Base-by-base conservation (phyloP, 2,797 vertebrate genomes). In the Ispidina picta region DNA sequence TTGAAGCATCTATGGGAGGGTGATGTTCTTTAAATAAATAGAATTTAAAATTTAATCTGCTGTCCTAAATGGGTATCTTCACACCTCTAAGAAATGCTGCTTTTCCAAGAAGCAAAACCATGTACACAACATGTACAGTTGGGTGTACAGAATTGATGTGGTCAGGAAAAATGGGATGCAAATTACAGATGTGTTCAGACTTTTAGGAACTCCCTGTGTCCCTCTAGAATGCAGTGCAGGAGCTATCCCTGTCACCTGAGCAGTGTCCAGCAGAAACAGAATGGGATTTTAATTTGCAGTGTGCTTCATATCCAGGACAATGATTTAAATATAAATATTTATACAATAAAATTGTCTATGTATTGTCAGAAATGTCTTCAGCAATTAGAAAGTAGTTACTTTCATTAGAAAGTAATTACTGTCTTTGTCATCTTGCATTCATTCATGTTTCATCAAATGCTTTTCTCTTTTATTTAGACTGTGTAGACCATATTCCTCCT, bases 201-300 rank as follows among this genome's bases (percentile, higher is more conserved):
- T 15, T 48, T 6, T 25, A 28, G 10, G 31, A 55, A 35, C 20
- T 17, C 12, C 6, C 9, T 44, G 23, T 71, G 25, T 56, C 18
- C 12, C 3, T 10, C 21, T 31, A 22, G n/a, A 25, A 43, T n/a
- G 31, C 9, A 8, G 1, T 56, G 31, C 12, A 8, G 25, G 43
- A 65, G 35, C 4, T 5, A 4, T 23, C 21, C 31, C 33, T 39
- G 2, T 22, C 23, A 16, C 33, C 44, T 43, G 33, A 71, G 54
- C 52, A 12, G 3, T 16, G 11, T 77, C 49, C 72, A 41, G 44
- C 15, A 39, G 69, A 51, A 80, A 21, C 3, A 39, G 16, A 2
- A n/a, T 0, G 0, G 48, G 22, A 22, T 70, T 69, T 72, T 60
- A 55, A 35, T 31, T 35, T n/a, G 35, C 39, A 41, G 21, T 0